A percentile compares a stretch with the other conserved stretches of the same genome.
Evolutionary conservation across 30 jellyfish, hydroid and myxozoan species (phyloP).

Genomic region (Pelagia noctiluca): DNA sequence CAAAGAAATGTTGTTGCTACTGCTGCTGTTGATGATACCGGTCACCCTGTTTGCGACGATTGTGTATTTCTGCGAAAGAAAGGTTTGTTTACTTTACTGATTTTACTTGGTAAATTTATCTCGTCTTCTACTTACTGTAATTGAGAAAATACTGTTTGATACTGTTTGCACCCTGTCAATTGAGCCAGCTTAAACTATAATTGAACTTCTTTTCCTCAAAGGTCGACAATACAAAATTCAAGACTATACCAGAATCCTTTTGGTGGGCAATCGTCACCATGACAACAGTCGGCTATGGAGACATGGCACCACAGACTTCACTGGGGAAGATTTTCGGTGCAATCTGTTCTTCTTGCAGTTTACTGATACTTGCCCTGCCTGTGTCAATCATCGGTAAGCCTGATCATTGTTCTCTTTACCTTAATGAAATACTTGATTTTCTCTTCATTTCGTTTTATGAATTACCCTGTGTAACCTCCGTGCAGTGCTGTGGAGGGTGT

Average conservation of each 20-base stretch:
- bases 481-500: too few species aligned
- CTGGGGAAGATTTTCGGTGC: conserved; percentile 95
- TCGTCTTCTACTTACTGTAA: too few species aligned
- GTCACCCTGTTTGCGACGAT: conserved; percentile 95
- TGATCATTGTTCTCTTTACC: too few species aligned
- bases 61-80: conserved; percentile 90
- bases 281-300: conserved; percentile 99
- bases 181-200: too few species aligned
- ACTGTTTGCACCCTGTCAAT: too few species aligned
- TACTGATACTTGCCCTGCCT: conserved; percentile 95
- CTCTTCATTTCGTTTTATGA: too few species aligned
- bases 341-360: conserved; percentile 92
- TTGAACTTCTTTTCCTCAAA: not conserved
- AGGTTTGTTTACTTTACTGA: too few species aligned
- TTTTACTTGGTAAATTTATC: too few species aligned
- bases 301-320: conserved; percentile 96
- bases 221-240: conserved; percentile 76
- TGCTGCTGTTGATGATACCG: conserved; percentile 90
- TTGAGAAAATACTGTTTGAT: too few species aligned
- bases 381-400: conserved; percentile 98
- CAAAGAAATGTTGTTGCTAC: conserved; percentile 79
- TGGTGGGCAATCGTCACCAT: conserved; percentile 99
- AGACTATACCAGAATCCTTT: conserved; percentile 97
- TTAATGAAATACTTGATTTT: too few species aligned
- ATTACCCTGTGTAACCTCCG: too few species aligned